A percentile compares a stretch with the other conserved stretches of the same genome.
Evolutionary conservation across 2,797 vertebrate genomes (phyloP).

Genomic region (Syncerus caffer): DNA sequence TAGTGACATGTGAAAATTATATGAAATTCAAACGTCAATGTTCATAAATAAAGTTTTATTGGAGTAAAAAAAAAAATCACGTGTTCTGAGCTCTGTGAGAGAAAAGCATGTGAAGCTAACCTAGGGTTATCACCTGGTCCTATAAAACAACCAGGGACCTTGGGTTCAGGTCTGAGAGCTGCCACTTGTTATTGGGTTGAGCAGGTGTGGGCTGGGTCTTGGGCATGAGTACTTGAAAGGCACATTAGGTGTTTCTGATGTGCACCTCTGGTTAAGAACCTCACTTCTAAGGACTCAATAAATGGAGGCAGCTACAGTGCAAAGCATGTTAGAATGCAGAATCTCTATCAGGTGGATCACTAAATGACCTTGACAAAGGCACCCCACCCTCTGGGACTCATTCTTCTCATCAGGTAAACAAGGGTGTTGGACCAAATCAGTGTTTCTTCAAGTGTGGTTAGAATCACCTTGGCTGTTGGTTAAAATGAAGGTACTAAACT

Average conservation of each 20-base stretch:
- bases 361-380: background rate
- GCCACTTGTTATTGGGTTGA: background rate
- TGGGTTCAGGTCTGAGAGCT: background rate
- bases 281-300: background rate
- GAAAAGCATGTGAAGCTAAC: background rate
- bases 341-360: background rate
- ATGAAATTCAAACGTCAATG: background rate
- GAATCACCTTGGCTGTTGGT: background rate
- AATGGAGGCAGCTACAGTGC: background rate
- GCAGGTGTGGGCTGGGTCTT: background rate
- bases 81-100: background rate
- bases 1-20: constrained; percentile 19
- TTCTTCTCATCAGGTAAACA: background rate
- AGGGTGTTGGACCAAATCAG: background rate
- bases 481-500: background rate
- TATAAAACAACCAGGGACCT: background rate
- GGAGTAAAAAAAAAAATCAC: background rate
- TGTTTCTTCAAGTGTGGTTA: background rate
- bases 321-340: background rate
- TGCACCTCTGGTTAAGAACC: background rate
- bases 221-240: background rate
- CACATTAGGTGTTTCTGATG: background rate
- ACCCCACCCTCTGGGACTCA: background rate
- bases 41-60: constrained; percentile 48
- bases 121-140: background rate